A percentile compares a stretch with the other conserved stretches of the same genome.
Evolutionary conservation across 2,888 invertebrate genomes (phyloP).

Genomic region (Amphipyra tragopoginis): DNA sequence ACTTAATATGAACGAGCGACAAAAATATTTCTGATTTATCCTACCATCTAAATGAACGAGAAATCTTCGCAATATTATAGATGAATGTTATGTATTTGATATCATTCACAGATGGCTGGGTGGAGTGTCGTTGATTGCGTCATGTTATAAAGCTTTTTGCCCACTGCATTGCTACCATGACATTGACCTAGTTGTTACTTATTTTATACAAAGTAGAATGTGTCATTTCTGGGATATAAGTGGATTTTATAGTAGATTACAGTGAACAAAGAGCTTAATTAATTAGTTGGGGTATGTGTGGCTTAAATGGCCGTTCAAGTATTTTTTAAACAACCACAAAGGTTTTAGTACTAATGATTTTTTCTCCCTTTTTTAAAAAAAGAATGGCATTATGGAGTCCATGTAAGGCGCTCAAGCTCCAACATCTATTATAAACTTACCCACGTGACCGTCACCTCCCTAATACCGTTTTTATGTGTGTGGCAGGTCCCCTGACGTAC

Average conservation of each 20-base stretch:
- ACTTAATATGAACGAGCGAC: conserved; percentile 32
- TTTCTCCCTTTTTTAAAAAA: too few relatives aligned
- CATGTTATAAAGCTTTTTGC: conserved; percentile 40
- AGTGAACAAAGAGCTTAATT: conserved; percentile 30
- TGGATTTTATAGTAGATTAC: not conserved
- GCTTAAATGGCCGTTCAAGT: not conserved
- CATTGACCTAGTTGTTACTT: conserved; percentile 35
- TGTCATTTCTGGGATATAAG: not conserved
- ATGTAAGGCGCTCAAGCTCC: conserved; percentile 7
- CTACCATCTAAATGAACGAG: conserved; percentile 18
- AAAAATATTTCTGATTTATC: conserved; percentile 8
- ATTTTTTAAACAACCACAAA: too few relatives aligned
- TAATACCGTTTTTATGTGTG: conserved; percentile 34
- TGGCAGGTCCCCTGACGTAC: conserved; percentile 87
- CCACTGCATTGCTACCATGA: conserved; percentile 8
- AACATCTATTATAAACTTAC: not conserved
- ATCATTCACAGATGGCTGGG: conserved; percentile 46
- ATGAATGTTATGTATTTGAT: conserved; percentile 39
- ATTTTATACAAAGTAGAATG: not conserved
- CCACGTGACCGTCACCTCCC: not conserved
- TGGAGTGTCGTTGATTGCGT: conserved; percentile 34
- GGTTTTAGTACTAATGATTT: too few relatives aligned
- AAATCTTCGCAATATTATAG: conserved; percentile 29
- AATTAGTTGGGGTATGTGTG: conserved; percentile 1
- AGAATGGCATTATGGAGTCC: not conserved